Percentiles rank a stretch among this genome's conserved stretches.
Conservation (phyloP, 2,888 invertebrate species). For the Drosophila mimetica region DNA sequence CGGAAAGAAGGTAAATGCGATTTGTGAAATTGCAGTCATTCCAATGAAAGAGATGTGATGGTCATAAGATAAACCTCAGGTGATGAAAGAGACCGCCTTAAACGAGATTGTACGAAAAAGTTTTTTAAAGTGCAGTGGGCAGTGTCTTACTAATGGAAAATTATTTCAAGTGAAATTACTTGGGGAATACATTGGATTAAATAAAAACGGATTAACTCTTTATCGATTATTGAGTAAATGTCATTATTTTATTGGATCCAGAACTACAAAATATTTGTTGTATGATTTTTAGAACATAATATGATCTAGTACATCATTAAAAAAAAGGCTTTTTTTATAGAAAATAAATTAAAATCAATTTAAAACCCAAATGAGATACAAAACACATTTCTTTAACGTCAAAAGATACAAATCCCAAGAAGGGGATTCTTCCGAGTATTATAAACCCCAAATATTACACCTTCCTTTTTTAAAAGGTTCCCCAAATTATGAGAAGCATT, state of each 20-base stretch:
- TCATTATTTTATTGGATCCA: too few species aligned
- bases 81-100: slow-evolving; percentile 37
- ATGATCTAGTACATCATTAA: too few species aligned
- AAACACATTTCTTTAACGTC: too few species aligned
- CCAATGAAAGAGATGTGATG: slow-evolving; percentile 37
- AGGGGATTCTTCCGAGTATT: background rate
- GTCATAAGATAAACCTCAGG: slow-evolving; percentile 25
- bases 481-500: slow-evolving; percentile 17
- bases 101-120: slow-evolving; percentile 6
- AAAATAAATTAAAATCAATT: too few species aligned
- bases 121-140: slow-evolving; percentile 18
- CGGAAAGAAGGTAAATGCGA: slow-evolving; percentile 38
- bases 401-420: too few species aligned
- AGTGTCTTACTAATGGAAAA: slow-evolving; percentile 3
- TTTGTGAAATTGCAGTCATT: slow-evolving; percentile 43
- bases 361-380: too few species aligned
- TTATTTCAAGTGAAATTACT: slow-evolving; percentile 6
- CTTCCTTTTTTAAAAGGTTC: too few species aligned
- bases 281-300: too few species aligned
- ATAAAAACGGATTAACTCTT: background rate
- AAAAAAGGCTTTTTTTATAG: too few species aligned
- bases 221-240: too few species aligned
- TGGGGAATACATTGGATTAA: background rate
- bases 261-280: too few species aligned
- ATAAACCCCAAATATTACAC: background rate